These are phyloP conservation scores for Schizopygopsis malacanthus DNA, from an alignment of 2,797 vertebrate species.

Conservation along the genomic window DNA sequence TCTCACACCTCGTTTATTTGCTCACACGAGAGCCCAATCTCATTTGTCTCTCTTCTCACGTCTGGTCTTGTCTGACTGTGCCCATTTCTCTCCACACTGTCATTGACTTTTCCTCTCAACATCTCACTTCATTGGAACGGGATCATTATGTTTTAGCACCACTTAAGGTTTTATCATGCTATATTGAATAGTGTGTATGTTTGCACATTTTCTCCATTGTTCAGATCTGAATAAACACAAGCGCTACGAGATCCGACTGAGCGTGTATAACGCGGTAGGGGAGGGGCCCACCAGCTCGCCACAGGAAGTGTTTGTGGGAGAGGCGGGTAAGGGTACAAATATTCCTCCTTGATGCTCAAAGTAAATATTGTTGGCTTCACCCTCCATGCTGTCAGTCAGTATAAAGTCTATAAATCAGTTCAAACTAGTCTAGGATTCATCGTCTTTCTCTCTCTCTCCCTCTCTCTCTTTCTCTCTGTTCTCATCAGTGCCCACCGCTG, in stretches of 20 bases:
- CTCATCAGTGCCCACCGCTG: constrained; percentile 86
- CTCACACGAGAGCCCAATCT: constrained; percentile 51
- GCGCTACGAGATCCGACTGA: constrained; percentile 95
- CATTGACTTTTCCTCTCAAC: constrained; percentile 52
- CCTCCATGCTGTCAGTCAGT: not conserved
- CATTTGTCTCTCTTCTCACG: constrained; percentile 38
- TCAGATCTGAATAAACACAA: constrained; percentile 90
- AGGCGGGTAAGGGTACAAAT: constrained; percentile 84
- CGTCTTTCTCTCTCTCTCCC: not conserved
- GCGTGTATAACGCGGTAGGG: constrained; percentile 92
- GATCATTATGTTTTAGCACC: constrained; percentile 44
- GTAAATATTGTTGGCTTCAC: constrained; percentile 32
- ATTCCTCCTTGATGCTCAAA: not conserved
- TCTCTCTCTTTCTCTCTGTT: constrained; percentile 20
- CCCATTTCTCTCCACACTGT: constrained; percentile 56
- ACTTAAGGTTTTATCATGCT: constrained; percentile 30
- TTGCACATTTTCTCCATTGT: constrained; percentile 51
- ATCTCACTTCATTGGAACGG: constrained; percentile 37
- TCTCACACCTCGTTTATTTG: constrained; percentile 31
- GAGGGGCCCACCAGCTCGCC: constrained; percentile 91
- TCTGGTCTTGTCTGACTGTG: constrained; percentile 6
- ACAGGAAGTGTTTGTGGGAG: constrained; percentile 95
- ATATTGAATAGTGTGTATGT: constrained; percentile 47
- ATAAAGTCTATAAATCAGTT: constrained; percentile 20
- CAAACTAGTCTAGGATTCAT: not conserved